A percentile compares a stretch with the other conserved stretches of the same genome.
These are phyloP conservation scores for Andricus quercusramuli DNA, from an alignment of 2,888 invertebrate species.

Conservation along the genomic window DNA sequence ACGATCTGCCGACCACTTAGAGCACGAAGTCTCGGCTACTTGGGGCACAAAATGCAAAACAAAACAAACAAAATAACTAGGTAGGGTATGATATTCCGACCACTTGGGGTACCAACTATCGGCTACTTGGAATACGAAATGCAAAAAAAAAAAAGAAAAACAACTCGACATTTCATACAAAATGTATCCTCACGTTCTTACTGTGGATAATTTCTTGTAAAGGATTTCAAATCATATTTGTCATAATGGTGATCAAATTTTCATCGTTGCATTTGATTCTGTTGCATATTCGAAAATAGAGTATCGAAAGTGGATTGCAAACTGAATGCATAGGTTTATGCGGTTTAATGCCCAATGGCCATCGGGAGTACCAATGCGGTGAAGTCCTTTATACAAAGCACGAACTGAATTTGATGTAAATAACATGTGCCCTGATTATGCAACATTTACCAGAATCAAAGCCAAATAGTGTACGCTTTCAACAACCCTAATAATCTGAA, in stretches of 20 bases:
- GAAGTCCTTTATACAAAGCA: not conserved
- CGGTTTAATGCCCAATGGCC: conserved; percentile 21
- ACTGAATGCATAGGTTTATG: not conserved
- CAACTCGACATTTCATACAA: no score
- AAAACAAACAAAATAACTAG: no score
- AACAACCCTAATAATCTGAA: not conserved
- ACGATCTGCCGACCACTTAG: no score
- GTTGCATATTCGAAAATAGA: not conserved
- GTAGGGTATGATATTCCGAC: no score
- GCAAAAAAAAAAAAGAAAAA: no score
- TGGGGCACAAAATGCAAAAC: no score
- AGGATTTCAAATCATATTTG: not conserved
- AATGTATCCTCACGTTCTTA: no score
- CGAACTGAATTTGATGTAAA: not conserved
- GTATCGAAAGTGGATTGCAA: conserved; percentile 4
- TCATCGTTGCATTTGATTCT: not conserved
- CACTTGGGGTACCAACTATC: no score
- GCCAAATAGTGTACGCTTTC: not conserved
- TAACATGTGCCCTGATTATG: not conserved
- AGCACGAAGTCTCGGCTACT: no score
- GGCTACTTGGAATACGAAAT: no score
- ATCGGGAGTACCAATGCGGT: conserved; percentile 4
- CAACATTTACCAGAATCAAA: conserved; percentile 6
- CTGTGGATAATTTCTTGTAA: not conserved
- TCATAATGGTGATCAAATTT: not conserved